Percentiles rank a stretch among this genome's conserved stretches.
Evolutionary conservation across 2,888 invertebrate genomes (phyloP).

Genomic region (Drosophila merina): DNA sequence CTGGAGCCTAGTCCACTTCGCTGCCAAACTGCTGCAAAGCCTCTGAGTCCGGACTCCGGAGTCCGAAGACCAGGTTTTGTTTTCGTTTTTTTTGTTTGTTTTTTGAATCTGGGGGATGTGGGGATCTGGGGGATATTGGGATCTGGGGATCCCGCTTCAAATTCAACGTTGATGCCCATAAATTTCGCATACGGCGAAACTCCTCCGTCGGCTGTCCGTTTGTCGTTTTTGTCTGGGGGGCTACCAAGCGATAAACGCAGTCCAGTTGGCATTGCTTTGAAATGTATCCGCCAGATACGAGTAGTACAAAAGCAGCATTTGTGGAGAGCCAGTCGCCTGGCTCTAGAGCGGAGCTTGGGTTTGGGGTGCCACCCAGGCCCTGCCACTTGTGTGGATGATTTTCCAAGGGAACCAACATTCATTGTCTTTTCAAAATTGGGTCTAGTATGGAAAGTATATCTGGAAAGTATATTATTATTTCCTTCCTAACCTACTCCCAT

Average conservation of each 20-base stretch:
- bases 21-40: slow-evolving; percentile 4
- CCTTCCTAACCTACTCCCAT: slow-evolving; percentile 8
- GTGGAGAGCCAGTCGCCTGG: slow-evolving; percentile 37
- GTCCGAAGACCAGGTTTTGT: background rate
- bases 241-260: slow-evolving; percentile 72
- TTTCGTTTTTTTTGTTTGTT: slow-evolving; percentile 2
- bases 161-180: slow-evolving; percentile 82
- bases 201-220: slow-evolving; percentile 21
- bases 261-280: slow-evolving; percentile 74
- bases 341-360: slow-evolving; percentile 29
- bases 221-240: slow-evolving; percentile 46
- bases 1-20: slow-evolving; percentile 53
- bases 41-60: slow-evolving; percentile 24
- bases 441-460: too few relatives aligned
- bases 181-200: slow-evolving; percentile 71
- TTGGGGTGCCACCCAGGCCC: background rate
- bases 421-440: background rate
- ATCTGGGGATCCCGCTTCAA: slow-evolving; percentile 75
- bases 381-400: too few relatives aligned
- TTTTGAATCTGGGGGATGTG: background rate
- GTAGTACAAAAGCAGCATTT: slow-evolving; percentile 55
- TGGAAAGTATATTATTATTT: background rate
- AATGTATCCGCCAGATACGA: slow-evolving; percentile 74
- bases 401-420: background rate
- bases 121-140: slow-evolving; percentile 22